Evolutionary conservation across 92 coral and sea anemone genomes (phyloP).

Genomic region (Porites evermanni): DNA sequence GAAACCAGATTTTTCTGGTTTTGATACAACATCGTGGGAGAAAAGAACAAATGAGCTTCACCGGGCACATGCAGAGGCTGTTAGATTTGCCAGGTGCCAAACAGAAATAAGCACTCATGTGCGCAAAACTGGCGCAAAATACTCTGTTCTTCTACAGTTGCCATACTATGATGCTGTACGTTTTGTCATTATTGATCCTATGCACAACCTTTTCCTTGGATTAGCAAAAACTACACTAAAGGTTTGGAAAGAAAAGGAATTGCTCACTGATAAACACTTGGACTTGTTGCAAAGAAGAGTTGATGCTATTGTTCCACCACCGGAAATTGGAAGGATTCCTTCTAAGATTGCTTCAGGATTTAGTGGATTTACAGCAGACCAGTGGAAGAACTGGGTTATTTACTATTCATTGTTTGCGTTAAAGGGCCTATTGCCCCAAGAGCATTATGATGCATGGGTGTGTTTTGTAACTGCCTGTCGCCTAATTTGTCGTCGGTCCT

Average conservation of each 20-base stretch:
- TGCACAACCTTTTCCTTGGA: constrained; percentile 49
- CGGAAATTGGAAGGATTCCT: constrained; percentile 55
- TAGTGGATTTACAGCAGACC: constrained; percentile 66
- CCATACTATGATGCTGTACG: constrained; percentile 41
- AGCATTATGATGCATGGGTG: constrained; percentile 59
- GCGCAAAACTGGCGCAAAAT: constrained; percentile 41
- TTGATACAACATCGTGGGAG: constrained; percentile 38
- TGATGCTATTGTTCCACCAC: constrained; percentile 31
- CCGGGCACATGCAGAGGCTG: constrained; percentile 1
- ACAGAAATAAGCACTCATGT: constrained; percentile 9
- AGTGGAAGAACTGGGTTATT: constrained; percentile 60
- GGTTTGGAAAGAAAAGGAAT: not conserved
- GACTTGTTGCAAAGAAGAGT: constrained; percentile 38
- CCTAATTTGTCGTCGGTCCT: constrained; percentile 37
- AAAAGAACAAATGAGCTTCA: constrained; percentile 10
- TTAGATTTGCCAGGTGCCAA: constrained; percentile 2
- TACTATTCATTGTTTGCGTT: constrained; percentile 58
- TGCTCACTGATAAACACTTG: constrained; percentile 34
- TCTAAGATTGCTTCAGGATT: constrained; percentile 61
- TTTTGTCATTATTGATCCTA: constrained; percentile 53
- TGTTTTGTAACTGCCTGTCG: constrained; percentile 62
- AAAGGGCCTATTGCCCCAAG: constrained; percentile 45
- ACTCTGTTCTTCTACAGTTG: constrained; percentile 27
- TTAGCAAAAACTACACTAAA: constrained; percentile 47
- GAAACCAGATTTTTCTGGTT: constrained; percentile 55